Evolutionary conservation across 2,888 invertebrate species (phyloP).

Genomic region (Geotrupes spiniger): DNA sequence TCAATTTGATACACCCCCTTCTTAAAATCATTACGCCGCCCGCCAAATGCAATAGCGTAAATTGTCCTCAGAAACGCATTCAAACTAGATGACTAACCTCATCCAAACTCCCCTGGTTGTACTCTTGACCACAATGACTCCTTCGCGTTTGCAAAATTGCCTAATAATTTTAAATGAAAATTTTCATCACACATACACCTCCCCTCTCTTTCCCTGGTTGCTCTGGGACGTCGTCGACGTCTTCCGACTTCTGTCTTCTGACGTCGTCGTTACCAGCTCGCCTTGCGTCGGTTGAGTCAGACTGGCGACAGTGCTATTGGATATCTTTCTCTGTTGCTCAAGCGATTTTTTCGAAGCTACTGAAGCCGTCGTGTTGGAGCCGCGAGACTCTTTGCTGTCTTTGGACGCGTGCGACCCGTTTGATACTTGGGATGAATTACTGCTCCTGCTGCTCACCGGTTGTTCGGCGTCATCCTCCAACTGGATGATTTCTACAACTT

Average conservation of each 20-base stretch:
- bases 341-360: conserved; percentile 33
- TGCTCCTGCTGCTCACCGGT: conserved; percentile 42
- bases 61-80: no score
- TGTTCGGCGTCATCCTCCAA: conserved; percentile 26
- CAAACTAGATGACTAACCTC: no score
- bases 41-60: no score
- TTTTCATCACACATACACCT: conserved; percentile 55
- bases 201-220: conserved; percentile 51
- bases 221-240: conserved; percentile 49
- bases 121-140: no score
- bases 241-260: conserved; percentile 47
- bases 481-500: conserved; percentile 26
- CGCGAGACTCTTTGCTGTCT: conserved; percentile 44
- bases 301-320: conserved; percentile 17
- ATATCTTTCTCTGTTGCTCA: conserved; percentile 28
- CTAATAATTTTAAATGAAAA: no score
- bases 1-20: no score
- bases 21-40: no score
- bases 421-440: conserved; percentile 44
- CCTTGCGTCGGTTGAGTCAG: conserved; percentile 25
- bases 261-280: conserved; percentile 4
- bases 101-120: no score
- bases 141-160: no score
- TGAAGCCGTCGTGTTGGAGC: conserved; percentile 44
- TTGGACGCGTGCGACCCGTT: conserved; percentile 42